These are phyloP conservation scores for Drosophila bipectinata DNA, from an alignment of 1,140 invertebrate genomes.

Conservation along the genomic window DNA sequence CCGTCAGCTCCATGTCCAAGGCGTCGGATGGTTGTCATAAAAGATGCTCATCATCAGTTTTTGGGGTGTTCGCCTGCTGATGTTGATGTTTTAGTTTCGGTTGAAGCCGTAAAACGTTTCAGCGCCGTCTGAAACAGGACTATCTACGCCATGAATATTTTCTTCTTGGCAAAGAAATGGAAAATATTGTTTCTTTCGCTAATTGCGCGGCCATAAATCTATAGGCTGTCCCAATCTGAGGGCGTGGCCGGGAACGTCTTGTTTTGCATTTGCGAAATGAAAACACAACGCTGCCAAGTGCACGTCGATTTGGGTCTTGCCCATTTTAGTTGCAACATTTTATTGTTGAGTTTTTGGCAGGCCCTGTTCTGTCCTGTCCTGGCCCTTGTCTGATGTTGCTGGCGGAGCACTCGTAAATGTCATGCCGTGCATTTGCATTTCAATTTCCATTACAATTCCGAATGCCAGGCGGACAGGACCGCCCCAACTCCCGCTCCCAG, in stretches of 20 bases:
- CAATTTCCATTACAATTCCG: constrained; percentile 80
- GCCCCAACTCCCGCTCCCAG: neutral
- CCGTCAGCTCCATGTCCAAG: constrained; percentile 69
- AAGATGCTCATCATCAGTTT: constrained; percentile 72
- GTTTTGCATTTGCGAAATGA: constrained; percentile 80
- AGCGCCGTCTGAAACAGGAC: constrained; percentile 19
- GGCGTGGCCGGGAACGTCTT: constrained; percentile 66
- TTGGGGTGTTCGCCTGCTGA: constrained; percentile 7
- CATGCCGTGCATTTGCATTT: constrained; percentile 78
- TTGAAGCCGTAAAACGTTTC: constrained; percentile 56
- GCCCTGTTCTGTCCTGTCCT: constrained; percentile 20
- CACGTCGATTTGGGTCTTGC: constrained; percentile 43
- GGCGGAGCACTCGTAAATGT: constrained; percentile 72
- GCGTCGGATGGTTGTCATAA: constrained; percentile 72
- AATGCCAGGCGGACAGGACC: constrained; percentile 39
- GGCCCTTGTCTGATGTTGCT: constrained; percentile 44
- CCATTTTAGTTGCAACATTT: constrained; percentile 76
- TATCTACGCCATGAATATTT: constrained; percentile 32
- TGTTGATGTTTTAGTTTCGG: constrained; percentile 1
- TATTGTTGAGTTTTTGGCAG: constrained; percentile 79
- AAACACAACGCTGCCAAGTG: constrained; percentile 68
- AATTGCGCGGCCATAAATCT: constrained; percentile 63
- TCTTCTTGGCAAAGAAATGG: neutral
- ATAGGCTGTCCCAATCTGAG: constrained; percentile 56
- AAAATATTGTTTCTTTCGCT: constrained; percentile 52